A percentile compares a stretch with the other conserved stretches of the same genome.
Conservation (phyloP, 2,888 invertebrate genomes). For the Nebria brevicollis region DNA sequence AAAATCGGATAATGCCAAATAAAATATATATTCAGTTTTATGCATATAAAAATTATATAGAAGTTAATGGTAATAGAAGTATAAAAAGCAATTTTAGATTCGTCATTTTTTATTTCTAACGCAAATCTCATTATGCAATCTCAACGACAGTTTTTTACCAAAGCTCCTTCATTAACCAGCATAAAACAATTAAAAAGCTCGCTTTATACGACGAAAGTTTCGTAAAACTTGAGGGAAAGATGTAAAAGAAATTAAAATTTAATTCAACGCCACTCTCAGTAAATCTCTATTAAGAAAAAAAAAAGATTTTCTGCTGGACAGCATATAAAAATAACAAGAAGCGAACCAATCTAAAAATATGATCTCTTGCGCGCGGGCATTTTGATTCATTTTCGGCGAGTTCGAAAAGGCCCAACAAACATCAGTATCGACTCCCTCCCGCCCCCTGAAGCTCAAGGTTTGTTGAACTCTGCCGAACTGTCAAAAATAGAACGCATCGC, state of each 20-base stretch:
- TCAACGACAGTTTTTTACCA: too few relatives aligned
- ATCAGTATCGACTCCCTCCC: conserved; percentile 28
- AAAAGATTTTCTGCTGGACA: conserved; percentile 17
- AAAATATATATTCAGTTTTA: too few relatives aligned
- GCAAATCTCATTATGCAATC: too few relatives aligned
- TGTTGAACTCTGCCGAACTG: conserved; percentile 23
- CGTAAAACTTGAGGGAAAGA: too few relatives aligned
- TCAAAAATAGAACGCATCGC: conserved; percentile 38
- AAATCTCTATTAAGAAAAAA: neutral
- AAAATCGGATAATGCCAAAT: too few relatives aligned
- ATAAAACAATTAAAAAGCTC: too few relatives aligned
- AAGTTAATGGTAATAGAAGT: too few relatives aligned
- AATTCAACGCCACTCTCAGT: neutral
- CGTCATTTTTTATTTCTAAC: too few relatives aligned
- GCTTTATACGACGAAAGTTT: too few relatives aligned
- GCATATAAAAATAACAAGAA: conserved; percentile 29
- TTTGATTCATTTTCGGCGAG: conserved; percentile 37
- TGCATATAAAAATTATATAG: too few relatives aligned
- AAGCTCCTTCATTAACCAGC: too few relatives aligned
- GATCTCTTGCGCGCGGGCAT: conserved; percentile 19
- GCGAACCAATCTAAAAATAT: conserved; percentile 43
- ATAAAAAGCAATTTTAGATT: too few relatives aligned
- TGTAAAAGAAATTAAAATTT: conserved; percentile 3
- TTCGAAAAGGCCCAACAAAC: conserved; percentile 28
- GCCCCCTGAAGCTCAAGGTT: conserved; percentile 10